A percentile compares a stretch with the other conserved stretches of the same genome.
phyloP scores from a whole-genome alignment of 2,113 vertebrate genomes.

The Nannobrachium achirus region DNA sequence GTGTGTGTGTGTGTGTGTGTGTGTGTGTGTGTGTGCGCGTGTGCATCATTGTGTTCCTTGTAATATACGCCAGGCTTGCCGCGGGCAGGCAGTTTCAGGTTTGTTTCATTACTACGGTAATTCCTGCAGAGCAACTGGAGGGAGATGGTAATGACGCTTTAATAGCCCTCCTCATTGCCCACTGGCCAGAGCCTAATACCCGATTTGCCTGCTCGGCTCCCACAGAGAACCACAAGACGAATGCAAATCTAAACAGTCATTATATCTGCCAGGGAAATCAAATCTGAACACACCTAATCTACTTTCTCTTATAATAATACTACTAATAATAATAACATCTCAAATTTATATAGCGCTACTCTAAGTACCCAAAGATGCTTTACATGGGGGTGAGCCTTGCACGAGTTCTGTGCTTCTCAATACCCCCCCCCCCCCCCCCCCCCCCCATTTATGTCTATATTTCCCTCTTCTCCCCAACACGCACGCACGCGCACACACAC shows the following conservation, averaged over 20 bases:
- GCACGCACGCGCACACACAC: slow-evolving; percentile 7
- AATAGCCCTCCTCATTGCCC: slow-evolving; percentile 78
- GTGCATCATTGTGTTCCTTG: slow-evolving; percentile 17
- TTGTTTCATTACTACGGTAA: slow-evolving; percentile 81
- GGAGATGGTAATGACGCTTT: slow-evolving; percentile 81
- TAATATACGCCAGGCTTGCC: slow-evolving; percentile 48
- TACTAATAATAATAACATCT: no score
- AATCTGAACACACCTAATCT: slow-evolving; percentile 73
- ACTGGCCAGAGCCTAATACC: slow-evolving; percentile 78
- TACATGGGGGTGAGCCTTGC: no score
- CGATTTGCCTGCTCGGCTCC: slow-evolving; percentile 67
- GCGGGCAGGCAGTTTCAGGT: slow-evolving; percentile 71
- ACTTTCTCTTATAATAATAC: neutral
- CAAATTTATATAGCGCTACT: neutral
- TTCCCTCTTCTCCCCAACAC: neutral
- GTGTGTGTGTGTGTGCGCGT: neutral
- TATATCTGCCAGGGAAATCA: slow-evolving; percentile 77
- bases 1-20: neutral
- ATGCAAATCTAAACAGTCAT: slow-evolving; percentile 76
- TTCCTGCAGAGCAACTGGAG: slow-evolving; percentile 77
- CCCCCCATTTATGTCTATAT: slow-evolving; percentile 5
- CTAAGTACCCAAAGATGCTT: neutral
- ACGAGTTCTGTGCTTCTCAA: slow-evolving; percentile 30
- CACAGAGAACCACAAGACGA: slow-evolving; percentile 72
- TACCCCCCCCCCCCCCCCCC: slow-evolving; percentile 35